Evolutionary conservation across 1,140 invertebrate genomes (phyloP), one percentile per base, ranked within the genome.

Genomic region (honey bee (Apis mellifera)): DNA sequence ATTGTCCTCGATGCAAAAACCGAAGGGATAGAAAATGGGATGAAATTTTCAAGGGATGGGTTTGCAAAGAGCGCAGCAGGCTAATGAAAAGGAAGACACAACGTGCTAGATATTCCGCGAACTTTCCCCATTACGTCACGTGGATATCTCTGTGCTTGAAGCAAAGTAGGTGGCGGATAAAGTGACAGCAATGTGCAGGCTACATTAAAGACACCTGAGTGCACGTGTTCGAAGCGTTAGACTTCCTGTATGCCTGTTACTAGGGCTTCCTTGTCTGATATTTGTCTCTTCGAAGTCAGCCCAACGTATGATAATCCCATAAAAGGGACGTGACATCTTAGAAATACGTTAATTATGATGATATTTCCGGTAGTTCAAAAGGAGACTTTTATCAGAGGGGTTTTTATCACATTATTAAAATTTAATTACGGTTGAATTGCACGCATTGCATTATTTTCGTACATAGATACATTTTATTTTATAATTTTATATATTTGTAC

Each of bases 161-260:
- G 55, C 74, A 69, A 69, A 77, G 48, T 68, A 69, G 64, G 60
- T 74, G 78, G 21, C n/a, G 52, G 71, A 81, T 81, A 81, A 81
- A 60, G 73, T 74, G 62, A 76, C 79, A 76, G 71, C 79, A 48
- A 76, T 26, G 64, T 57, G 42, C 42, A 52, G 12, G 54, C 48
- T 75, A 59, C 72, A 59, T 54, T 82, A 82, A 66, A 68, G 48
- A 59, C 71, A 76, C 64, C 72, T 68, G 79, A 82, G 54, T 68
- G 64, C 70, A 69, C 60, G 52, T 50, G 64, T 79, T 71, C 78
- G 69, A 42, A 59, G 54, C 54, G 32, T 59, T 52, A 73, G 72
- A 59, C 69, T 71, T 32, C 32, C 62, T n/a, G 13, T 57, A 26
- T 68, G 62, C 4, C 55, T 23, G 55, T 64, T 79, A 26, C 78